A percentile compares a stretch with the other conserved stretches of the same genome.
Conservation (phyloP, 2,113 vertebrate species). For the Gymnarchus niloticus region DNA sequence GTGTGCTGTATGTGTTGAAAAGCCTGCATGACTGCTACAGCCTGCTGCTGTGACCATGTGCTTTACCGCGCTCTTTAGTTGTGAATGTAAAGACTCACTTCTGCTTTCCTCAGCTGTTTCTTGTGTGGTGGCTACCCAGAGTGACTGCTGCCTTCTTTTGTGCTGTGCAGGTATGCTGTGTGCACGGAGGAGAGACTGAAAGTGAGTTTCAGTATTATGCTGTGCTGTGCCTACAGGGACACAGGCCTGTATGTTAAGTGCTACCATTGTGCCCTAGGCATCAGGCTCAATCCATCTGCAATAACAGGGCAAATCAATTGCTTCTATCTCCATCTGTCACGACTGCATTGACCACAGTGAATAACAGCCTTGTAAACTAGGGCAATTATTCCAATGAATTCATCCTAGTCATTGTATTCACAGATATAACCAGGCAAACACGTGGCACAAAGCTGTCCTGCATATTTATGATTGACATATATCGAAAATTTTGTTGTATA, state of each 20-base stretch:
- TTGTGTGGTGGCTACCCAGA: background rate
- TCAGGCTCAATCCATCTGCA: constrained; percentile 26
- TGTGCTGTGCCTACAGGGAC: background rate
- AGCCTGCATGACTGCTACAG: too few species aligned
- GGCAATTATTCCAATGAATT: constrained; percentile 31
- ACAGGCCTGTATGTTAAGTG: background rate
- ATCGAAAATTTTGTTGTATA: background rate
- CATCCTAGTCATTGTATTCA: background rate
- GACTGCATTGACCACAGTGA: constrained; percentile 16
- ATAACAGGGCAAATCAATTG: constrained; percentile 36
- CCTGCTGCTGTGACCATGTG: background rate
- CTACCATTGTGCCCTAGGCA: constrained; percentile 5
- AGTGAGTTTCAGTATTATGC: background rate
- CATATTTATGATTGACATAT: background rate
- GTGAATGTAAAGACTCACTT: background rate
- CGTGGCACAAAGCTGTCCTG: background rate
- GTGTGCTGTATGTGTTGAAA: too few species aligned
- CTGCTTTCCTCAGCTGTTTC: background rate
- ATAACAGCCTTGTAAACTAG: constrained; percentile 27
- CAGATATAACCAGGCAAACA: background rate
- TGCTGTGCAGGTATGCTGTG: background rate
- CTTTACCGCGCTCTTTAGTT: background rate
- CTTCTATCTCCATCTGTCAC: constrained; percentile 31
- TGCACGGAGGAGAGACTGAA: background rate
- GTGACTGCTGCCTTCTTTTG: background rate